Evolutionary conservation across 2,113 vertebrate genomes (phyloP).

Genomic region (Microtus ochrogaster): DNA sequence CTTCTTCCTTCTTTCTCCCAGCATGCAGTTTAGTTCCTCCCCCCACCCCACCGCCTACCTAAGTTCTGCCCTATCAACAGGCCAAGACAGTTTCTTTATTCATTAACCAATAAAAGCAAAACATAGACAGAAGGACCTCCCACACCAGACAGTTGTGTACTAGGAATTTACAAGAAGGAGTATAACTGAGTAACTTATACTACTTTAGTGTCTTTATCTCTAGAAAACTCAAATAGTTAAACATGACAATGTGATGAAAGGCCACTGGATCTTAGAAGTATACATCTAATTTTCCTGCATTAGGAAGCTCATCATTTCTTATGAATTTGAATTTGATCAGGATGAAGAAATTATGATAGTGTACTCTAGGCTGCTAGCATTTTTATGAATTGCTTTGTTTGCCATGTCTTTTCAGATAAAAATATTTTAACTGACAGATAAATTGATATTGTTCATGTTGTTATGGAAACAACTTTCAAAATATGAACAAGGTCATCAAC

Average conservation of each 20-base stretch:
- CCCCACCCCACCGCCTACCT: too few relatives aligned
- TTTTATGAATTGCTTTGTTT: conserved; percentile 55
- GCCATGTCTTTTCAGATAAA: conserved; percentile 8
- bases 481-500: background rate
- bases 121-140: too few relatives aligned
- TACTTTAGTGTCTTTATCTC: background rate
- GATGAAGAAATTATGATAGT: conserved; percentile 40
- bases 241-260: background rate
- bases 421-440: conserved; percentile 11
- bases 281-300: background rate
- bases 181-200: background rate
- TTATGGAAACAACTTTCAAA: background rate
- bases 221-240: background rate
- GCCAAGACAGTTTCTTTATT: too few relatives aligned
- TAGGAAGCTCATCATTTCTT: conserved; percentile 6
- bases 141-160: background rate
- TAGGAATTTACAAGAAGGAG: background rate
- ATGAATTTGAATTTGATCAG: conserved; percentile 48
- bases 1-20: too few relatives aligned
- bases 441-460: conserved; percentile 26
- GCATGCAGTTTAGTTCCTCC: too few relatives aligned
- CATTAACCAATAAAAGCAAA: too few relatives aligned
- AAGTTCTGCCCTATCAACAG: too few relatives aligned
- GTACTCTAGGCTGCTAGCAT: background rate
- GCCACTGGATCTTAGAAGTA: background rate